Evolutionary conservation across 2,113 vertebrate genomes (phyloP).

Genomic region (Pygathrix nemaeus): DNA sequence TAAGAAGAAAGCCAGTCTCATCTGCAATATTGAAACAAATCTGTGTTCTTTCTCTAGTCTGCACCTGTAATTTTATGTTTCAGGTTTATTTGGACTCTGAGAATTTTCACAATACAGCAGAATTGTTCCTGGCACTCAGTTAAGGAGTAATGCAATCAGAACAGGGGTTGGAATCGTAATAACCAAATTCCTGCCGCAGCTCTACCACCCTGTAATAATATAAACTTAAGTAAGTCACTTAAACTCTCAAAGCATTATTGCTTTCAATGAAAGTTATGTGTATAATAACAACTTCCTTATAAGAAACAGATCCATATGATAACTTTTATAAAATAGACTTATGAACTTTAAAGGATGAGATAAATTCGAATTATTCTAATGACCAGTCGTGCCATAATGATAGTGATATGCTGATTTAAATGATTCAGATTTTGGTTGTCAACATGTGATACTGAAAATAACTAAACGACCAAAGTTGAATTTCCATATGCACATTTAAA

Average conservation of each 20-base stretch:
- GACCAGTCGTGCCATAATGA: not conserved
- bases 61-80: not conserved
- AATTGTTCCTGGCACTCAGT: not conserved
- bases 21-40: not conserved
- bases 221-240: slow-evolving; percentile 20
- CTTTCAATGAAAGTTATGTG: not conserved
- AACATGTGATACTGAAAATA: not conserved
- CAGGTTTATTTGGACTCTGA: not conserved
- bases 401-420: not conserved
- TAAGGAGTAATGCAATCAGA: slow-evolving; percentile 28
- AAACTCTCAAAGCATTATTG: not conserved
- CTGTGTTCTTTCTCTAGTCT: not conserved
- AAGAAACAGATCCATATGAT: not conserved
- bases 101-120: not conserved
- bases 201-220: not conserved
- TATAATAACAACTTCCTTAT: not conserved
- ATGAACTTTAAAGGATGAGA: not conserved
- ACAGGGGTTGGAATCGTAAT: not conserved
- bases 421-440: not conserved
- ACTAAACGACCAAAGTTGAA: not conserved
- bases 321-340: slow-evolving; percentile 2
- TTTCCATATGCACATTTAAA: not conserved
- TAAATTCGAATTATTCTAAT: slow-evolving; percentile 21
- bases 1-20: not conserved
- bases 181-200: not conserved